These are phyloP conservation scores for Enteromius trimaculatus DNA, from an alignment of 2,797 vertebrate genomes.

Conservation along the genomic window DNA sequence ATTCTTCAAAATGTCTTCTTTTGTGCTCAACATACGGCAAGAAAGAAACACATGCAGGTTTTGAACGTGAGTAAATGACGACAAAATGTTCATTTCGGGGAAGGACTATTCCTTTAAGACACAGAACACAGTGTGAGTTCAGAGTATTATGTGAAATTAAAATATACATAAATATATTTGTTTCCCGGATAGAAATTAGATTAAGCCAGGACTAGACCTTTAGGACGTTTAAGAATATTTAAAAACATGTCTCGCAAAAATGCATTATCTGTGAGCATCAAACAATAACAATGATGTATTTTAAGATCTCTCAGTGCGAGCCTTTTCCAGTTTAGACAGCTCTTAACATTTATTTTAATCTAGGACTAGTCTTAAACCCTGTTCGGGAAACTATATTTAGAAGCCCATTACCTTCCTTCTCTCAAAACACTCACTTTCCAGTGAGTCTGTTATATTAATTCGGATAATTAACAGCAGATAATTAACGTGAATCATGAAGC, in stretches of 20 bases:
- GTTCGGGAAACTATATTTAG: background rate
- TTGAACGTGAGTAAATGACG: background rate
- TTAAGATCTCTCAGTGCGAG: too few relatives aligned
- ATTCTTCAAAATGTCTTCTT: background rate
- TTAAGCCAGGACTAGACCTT: too few relatives aligned
- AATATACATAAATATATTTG: background rate
- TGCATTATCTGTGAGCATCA: too few relatives aligned
- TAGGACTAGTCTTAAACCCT: too few relatives aligned
- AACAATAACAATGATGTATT: too few relatives aligned
- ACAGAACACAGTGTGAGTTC: background rate
- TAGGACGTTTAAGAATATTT: too few relatives aligned
- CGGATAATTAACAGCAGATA: conserved; percentile 1
- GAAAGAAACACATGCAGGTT: background rate
- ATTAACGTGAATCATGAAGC: conserved; percentile 28
- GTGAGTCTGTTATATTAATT: background rate
- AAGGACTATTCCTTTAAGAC: background rate
- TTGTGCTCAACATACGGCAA: background rate
- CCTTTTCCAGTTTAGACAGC: too few relatives aligned
- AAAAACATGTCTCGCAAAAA: too few relatives aligned
- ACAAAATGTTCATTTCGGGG: too few relatives aligned
- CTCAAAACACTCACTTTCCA: conserved; percentile 11
- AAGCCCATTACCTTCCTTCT: background rate
- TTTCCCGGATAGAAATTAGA: background rate
- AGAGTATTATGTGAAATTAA: conserved; percentile 11
- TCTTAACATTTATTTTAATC: too few relatives aligned